Base-by-base conservation (phyloP, 1,140 invertebrate species). In the Reticulitermes speratus region DNA sequence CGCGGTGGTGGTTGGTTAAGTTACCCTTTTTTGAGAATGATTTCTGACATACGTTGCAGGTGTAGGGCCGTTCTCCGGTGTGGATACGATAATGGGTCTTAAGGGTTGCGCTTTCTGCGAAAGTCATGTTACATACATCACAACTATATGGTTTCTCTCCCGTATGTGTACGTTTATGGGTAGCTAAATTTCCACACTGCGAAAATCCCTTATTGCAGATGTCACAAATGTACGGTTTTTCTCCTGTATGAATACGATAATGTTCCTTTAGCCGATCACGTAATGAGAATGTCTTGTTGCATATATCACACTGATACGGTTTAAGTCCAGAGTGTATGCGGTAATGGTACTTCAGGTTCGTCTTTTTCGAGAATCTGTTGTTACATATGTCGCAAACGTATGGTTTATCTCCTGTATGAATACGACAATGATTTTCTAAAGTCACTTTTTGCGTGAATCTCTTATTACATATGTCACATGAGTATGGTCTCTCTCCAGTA, bases 11-110 rank as follows among this genome's bases (percentile, higher is more conserved):
- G 23, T 65, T 82, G 3, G 44, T 59, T 38, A 86, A 65, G 30
- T 86, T 83, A 85, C 86, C 69, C 25, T 52, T 48, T 19, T n/a
- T 84, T 12, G 83, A 84, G 16, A 84, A 84, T n/a, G 44, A 25
- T 30, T 84, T 84, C 6, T 45, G 25, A 30, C 83, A 84, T 8
- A 52, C 30, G n/a, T 11, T 23, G 45, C 83, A 84, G 2, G n/a
- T 25, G 45, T 45, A 84, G 14, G 44, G 83, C 45, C 45, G 44
- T 16, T 52, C 45, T 14, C 44, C 83, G 2, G 44, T 84, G 19
- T 84, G 83, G 9, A 52, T 48, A 21, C 45, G 52, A 8, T 32
- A 52, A 21, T 84, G 83, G 11, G 83, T 84, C 45, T 84, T 84
- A 8, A 84, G 19, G 45, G 44, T 48, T 7, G n/a, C 45, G 11